Base-by-base conservation (phyloP, 2,113 vertebrate species). In the Engystomops pustulosus region DNA sequence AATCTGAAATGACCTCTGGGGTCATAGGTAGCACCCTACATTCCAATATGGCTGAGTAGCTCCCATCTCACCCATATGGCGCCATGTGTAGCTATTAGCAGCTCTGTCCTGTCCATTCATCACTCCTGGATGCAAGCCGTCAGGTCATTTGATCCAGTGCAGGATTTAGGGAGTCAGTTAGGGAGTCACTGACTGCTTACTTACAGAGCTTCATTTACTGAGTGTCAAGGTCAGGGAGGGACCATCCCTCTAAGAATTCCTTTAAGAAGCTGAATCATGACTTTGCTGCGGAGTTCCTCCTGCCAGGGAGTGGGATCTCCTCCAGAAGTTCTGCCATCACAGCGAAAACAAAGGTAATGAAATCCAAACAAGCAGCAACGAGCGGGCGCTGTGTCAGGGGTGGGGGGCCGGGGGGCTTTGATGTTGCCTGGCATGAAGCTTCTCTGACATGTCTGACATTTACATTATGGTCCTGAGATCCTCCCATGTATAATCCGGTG, bases 261-360 rank as follows among this genome's bases (percentile, higher is more conserved):
- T 76, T 55, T 34, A 36, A 75, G 27, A 20, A 30, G 71, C 45
- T 51, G 71, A 75, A 17, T 75, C 71, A 30, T 51, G 27, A 51
- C 27, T n/a, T 27, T 45, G 38, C 38, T 38, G 9, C 20, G 0
- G 3, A 8, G 34, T 10, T 53, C 27, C 25, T 75, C 25, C 5
- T 55, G 47, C 72, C 72, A 53, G 25, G 49, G 49, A 77, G 30
- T 38, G 32, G 32, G 49, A 36, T 58, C 10, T n/a, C 15, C 32
- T 38, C 32, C 74, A 58, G 36, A 51, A n/a, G 18, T 49, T 76
- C 18, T 55, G 32, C 34, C 32, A 36, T 27, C 4, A 15, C 74
- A 77, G 72, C 27, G 2, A 75, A 51, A 75, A 51, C 27, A 12
- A 49, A 75, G 20, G 49, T 77, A 55, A 77, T 77, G 49, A 77